These are phyloP conservation scores for Danaus melanippus DNA, from an alignment of 1,140 invertebrate genomes.

Conservation along the genomic window DNA sequence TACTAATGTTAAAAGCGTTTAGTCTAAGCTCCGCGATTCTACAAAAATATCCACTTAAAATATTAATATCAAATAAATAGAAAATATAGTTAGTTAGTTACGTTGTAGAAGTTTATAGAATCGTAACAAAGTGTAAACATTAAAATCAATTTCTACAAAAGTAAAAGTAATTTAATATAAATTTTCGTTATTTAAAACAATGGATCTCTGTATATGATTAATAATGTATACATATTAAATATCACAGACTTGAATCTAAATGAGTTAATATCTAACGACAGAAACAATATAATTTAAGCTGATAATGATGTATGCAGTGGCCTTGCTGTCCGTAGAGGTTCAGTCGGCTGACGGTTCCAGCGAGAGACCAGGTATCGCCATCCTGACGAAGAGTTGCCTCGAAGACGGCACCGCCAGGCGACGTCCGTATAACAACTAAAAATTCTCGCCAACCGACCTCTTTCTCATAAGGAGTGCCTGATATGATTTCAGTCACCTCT, in stretches of 20 bases:
- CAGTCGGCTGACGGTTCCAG: slow-evolving; percentile 82
- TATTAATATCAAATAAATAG: too few species aligned
- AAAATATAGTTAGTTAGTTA: too few species aligned
- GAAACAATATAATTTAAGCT: slow-evolving; percentile 85
- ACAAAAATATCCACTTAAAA: too few species aligned
- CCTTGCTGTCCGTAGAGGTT: slow-evolving; percentile 88
- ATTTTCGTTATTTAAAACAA: too few species aligned
- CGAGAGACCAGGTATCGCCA: slow-evolving; percentile 57
- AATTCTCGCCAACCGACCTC: slow-evolving; percentile 74
- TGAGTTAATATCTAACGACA: slow-evolving; percentile 57
- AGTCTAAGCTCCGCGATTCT: too few species aligned
- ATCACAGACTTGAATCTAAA: slow-evolving; percentile 15
- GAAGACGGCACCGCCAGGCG: slow-evolving; percentile 81
- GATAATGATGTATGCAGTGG: slow-evolving; percentile 81
- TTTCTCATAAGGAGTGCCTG: slow-evolving; percentile 44
- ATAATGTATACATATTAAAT: not conserved
- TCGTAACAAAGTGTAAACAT: too few species aligned
- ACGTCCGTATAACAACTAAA: slow-evolving; percentile 76
- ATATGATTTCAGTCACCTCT: slow-evolving; percentile 69
- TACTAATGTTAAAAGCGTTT: too few species aligned
- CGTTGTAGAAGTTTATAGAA: too few species aligned
- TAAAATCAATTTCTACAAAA: too few species aligned
- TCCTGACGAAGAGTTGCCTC: slow-evolving; percentile 78
- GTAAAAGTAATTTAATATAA: too few species aligned
- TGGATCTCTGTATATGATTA: too few species aligned